Conservation (phyloP, 2,888 invertebrate genomes). For the Sialis lutaria region DNA sequence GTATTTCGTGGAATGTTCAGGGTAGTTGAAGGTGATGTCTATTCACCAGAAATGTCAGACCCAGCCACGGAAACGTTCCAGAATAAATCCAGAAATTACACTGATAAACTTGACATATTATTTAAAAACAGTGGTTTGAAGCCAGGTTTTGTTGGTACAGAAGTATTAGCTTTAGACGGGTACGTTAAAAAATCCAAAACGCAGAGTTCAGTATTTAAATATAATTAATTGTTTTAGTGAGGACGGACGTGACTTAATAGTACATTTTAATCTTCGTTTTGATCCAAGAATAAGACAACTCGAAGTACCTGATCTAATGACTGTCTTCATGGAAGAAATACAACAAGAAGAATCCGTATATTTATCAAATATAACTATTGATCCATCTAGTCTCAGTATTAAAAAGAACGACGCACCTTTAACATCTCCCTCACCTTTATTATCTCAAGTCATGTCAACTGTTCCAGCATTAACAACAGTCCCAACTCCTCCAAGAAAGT, state of each 20-base stretch:
- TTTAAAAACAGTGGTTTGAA: slow-evolving; percentile 57
- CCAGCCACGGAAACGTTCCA: slow-evolving; percentile 51
- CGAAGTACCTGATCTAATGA: slow-evolving; percentile 42
- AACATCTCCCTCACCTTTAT: slow-evolving; percentile 23
- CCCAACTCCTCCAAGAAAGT: slow-evolving; percentile 45
- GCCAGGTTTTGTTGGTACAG: slow-evolving; percentile 59
- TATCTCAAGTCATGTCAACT: slow-evolving; percentile 19
- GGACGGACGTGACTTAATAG: slow-evolving; percentile 53
- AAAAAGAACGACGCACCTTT: slow-evolving; percentile 29
- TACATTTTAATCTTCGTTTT: slow-evolving; percentile 74
- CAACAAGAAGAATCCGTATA: slow-evolving; percentile 35
- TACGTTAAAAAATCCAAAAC: slow-evolving; percentile 24
- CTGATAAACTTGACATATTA: slow-evolving; percentile 54
- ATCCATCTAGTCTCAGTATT: slow-evolving; percentile 45
- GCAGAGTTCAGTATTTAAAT: background rate
- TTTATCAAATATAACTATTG: slow-evolving; percentile 44
- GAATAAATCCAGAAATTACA: slow-evolving; percentile 54
- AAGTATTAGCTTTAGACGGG: slow-evolving; percentile 75
- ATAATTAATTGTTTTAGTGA: slow-evolving; percentile 25
- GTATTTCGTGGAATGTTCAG: slow-evolving; percentile 69
- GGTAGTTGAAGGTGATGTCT: slow-evolving; percentile 50
- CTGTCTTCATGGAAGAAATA: slow-evolving; percentile 49
- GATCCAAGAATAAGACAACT: slow-evolving; percentile 58
- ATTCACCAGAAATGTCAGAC: slow-evolving; percentile 46
- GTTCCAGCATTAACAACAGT: slow-evolving; percentile 30